Evolutionary conservation across 2,888 invertebrate species (phyloP), one percentile per base, ranked within the genome.

Genomic region (Aproaerema taeniolella): DNA sequence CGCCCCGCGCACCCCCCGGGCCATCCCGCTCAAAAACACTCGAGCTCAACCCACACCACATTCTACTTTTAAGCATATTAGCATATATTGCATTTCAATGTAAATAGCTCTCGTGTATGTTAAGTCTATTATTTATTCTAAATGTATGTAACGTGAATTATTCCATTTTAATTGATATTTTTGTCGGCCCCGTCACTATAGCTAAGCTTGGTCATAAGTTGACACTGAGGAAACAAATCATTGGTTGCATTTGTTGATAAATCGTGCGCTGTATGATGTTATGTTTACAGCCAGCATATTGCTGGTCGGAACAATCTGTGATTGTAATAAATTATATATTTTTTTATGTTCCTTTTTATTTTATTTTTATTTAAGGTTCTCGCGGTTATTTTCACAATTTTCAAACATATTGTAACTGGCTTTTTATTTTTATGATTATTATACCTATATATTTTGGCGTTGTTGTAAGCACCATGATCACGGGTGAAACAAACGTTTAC

Each of bases 251-350:
- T 59, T 58, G 45, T 50, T 45, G 49, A 46, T 53, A 59, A 60
- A 54, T 51, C 42, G 52, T 53, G 45, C 55, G 48, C 51, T 56
- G 49, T 53, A 45, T 50, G 50, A 50, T 36, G 50, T 50, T 58
- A 55, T 48, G 29, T 4, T 52, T 39, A 46, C 55, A 55, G 53
- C 52, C 53, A n/a, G n/a, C n/a, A 43, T 37, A 41, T 44, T 47
- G 57, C 56, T 56, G 61, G 58, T 47, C 45, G 56, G 67, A 73
- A 70, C n/a, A n/a, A n/a, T n/a, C 82, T 80, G 83, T 83, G 83
- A 82, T 83, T 74, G 58, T 50, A 81, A 81, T 80, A 81, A 82
- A 80, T 67, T 69, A 70, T 74, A 65, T 61, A 60, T 55, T 65
- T 72, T 74, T 78, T 71, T 56, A 51, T 54, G 52, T 56, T 53